These are phyloP conservation scores for Tanypteryx hageni DNA, from an alignment of 2,888 invertebrate genomes.

Conservation along the genomic window DNA sequence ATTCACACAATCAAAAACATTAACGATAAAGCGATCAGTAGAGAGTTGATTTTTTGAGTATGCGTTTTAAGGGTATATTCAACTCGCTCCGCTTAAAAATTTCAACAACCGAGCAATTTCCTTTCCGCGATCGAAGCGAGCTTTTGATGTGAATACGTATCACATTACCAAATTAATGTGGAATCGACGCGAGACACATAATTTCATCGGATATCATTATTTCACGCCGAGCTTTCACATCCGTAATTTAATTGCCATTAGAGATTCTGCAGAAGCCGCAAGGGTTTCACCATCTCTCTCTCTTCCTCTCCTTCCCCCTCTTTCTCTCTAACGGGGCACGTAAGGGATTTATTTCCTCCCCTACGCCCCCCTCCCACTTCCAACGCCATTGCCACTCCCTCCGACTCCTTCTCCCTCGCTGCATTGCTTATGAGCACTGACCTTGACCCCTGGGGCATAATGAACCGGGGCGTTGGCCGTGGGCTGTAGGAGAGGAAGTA, in stretches of 20 bases:
- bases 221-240: neutral
- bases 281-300: neutral
- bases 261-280: slow-evolving; percentile 41
- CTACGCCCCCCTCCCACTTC: neutral
- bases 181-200: slow-evolving; percentile 28
- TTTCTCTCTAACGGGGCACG: neutral
- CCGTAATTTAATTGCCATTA: slow-evolving; percentile 41
- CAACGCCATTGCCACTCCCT: neutral
- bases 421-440: slow-evolving; percentile 70
- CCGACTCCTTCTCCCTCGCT: slow-evolving; percentile 73
- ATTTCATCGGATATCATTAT: slow-evolving; percentile 40
- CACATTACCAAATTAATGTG: neutral
- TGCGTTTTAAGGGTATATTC: too few species aligned
- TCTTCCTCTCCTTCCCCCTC: neutral
- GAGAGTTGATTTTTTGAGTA: too few species aligned
- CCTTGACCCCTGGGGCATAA: slow-evolving; percentile 61
- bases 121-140: neutral
- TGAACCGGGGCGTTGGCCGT: slow-evolving; percentile 80
- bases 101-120: neutral
- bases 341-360: slow-evolving; percentile 24
- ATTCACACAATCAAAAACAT: too few species aligned
- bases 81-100: too few species aligned
- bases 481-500: slow-evolving; percentile 92
- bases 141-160: too few species aligned
- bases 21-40: too few species aligned